Conservation (phyloP, 23 tunicate species). For the Styela plicata region DNA sequence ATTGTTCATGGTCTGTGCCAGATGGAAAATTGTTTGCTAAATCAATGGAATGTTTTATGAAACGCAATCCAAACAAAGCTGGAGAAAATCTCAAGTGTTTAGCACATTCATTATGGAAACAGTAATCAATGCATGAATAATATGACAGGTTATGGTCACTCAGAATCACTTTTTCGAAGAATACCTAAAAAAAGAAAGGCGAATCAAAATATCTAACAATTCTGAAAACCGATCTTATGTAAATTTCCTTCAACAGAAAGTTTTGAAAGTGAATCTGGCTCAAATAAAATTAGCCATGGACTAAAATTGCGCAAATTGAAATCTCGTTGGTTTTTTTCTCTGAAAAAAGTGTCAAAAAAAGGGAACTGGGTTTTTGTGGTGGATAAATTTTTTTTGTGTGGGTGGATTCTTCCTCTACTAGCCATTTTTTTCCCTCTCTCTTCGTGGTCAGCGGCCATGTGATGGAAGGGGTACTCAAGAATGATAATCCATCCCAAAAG, state of each 20-base stretch:
- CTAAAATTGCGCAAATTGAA: background rate
- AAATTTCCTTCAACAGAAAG: background rate
- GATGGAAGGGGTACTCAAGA: slow-evolving; percentile 11
- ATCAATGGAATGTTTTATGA: slow-evolving; percentile 46
- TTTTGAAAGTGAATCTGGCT: background rate
- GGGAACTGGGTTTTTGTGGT: slow-evolving; percentile 34
- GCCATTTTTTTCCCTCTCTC: slow-evolving; percentile 61
- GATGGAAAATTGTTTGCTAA: slow-evolving; percentile 45
- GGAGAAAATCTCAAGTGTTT: slow-evolving; percentile 70
- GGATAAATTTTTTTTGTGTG: slow-evolving; percentile 72
- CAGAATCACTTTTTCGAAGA: slow-evolving; percentile 18
- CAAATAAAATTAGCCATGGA: background rate
- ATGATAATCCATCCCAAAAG: slow-evolving; percentile 47
- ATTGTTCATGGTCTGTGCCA: slow-evolving; percentile 59
- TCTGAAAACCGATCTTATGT: background rate
- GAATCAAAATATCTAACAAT: background rate
- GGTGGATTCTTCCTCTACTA: slow-evolving; percentile 75
- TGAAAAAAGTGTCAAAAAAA: background rate
- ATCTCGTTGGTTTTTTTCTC: background rate
- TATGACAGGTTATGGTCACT: slow-evolving; percentile 56
- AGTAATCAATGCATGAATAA: slow-evolving; percentile 81
- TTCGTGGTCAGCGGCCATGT: slow-evolving; percentile 50
- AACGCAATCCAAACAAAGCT: slow-evolving; percentile 51
- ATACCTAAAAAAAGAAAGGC: background rate
- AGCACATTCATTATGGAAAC: slow-evolving; percentile 83